Percentiles rank a stretch among this genome's conserved stretches.
phyloP scores from a whole-genome alignment of 2,113 vertebrate genomes.

The Planiliza haematocheilus region DNA sequence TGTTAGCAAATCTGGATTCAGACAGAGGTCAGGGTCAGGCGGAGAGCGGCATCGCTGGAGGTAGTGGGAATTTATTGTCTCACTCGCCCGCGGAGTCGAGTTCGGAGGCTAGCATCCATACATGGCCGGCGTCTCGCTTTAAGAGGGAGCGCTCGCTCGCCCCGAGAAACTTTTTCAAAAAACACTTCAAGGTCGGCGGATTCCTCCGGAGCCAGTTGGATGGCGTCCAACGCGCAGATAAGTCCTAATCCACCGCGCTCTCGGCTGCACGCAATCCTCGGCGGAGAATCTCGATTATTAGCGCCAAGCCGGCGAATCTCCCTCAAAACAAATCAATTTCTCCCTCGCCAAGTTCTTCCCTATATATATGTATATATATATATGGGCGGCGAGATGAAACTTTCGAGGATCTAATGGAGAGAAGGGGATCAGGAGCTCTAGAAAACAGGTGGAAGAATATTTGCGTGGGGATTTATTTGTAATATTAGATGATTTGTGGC shows the following conservation, averaged over 20 bases:
- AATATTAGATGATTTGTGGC: constrained; percentile 5
- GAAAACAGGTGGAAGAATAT: neutral
- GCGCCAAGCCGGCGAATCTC: constrained; percentile 42
- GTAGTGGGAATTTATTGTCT: constrained; percentile 4
- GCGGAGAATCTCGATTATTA: constrained; percentile 47
- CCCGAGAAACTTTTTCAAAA: constrained; percentile 14
- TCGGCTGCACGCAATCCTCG: constrained; percentile 27
- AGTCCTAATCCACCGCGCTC: constrained; percentile 52
- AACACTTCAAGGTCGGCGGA: constrained; percentile 46
- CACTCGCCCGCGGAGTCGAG: neutral
- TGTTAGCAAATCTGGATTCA: constrained; percentile 57
- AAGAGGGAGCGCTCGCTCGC: neutral
- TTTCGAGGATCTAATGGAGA: constrained; percentile 12
- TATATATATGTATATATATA: no score
- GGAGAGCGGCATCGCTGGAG: neutral
- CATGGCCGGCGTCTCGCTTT: no score
- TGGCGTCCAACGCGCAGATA: constrained; percentile 42
- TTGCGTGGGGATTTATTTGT: neutral
- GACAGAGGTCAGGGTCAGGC: constrained; percentile 34
- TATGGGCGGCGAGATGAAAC: neutral
- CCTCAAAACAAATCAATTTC: constrained; percentile 52
- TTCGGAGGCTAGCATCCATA: constrained; percentile 6
- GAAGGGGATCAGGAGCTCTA: neutral
- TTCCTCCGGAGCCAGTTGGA: constrained; percentile 44
- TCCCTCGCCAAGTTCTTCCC: neutral